These are phyloP conservation scores for Amniataba percoides DNA, from an alignment of 2,797 vertebrate species.

Conservation along the genomic window DNA sequence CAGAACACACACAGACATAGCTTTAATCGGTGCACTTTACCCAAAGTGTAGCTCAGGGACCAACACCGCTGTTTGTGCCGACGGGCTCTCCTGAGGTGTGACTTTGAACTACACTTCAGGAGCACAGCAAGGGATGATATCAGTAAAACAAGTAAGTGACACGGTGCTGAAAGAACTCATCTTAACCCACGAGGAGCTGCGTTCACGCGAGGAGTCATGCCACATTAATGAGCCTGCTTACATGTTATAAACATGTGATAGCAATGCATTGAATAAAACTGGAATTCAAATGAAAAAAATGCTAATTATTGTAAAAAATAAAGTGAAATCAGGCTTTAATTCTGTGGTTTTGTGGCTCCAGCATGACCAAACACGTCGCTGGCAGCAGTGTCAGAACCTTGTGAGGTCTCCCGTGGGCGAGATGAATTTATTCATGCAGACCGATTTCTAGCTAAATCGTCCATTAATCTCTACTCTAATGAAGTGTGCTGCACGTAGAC, in stretches of 20 bases:
- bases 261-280: not conserved
- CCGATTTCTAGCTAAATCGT: slow-evolving; percentile 32
- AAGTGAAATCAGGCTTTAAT: not conserved
- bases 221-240: slow-evolving; percentile 1
- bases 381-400: not conserved
- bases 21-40: not conserved
- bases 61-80: slow-evolving; percentile 1
- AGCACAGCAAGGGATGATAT: slow-evolving; percentile 15
- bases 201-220: slow-evolving; percentile 4
- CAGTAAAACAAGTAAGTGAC: slow-evolving; percentile 30
- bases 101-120: slow-evolving; percentile 18
- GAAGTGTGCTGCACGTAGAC: slow-evolving; percentile 44
- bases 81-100: not conserved
- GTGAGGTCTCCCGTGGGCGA: slow-evolving; percentile 41
- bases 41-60: slow-evolving; percentile 19
- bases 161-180: slow-evolving; percentile 61
- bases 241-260: not conserved
- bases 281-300: not conserved
- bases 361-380: not conserved
- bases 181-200: slow-evolving; percentile 39
- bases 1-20: not conserved
- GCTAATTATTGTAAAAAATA: not conserved
- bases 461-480: slow-evolving; percentile 57
- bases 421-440: slow-evolving; percentile 59
- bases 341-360: not conserved